Percentiles rank a stretch among this genome's conserved stretches.
phyloP scores from a whole-genome alignment of 1,140 invertebrate species.

The Paraescarpia echinospica region DNA sequence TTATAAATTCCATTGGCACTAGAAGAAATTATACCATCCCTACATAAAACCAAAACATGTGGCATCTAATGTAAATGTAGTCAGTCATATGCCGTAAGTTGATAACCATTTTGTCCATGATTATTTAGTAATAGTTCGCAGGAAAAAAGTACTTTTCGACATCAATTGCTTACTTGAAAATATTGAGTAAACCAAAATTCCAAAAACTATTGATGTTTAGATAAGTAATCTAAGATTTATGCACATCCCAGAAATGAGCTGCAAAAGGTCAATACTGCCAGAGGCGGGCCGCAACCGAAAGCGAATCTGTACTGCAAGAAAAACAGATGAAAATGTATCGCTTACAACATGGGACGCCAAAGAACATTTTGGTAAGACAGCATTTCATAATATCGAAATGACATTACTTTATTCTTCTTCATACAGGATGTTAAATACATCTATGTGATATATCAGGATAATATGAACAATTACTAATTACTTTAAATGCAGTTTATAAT shows the following conservation, averaged over 20 bases:
- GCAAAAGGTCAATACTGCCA: conserved; percentile 36
- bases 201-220: not conserved
- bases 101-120: not conserved
- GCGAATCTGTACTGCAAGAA: conserved; percentile 29
- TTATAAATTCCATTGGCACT: too few relatives aligned
- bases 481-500: too few relatives aligned
- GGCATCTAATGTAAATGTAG: too few relatives aligned
- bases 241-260: conserved; percentile 33
- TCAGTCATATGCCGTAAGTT: not conserved
- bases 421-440: not conserved
- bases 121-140: not conserved
- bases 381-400: not conserved
- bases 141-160: not conserved
- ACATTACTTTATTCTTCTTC: not conserved
- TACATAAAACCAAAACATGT: too few relatives aligned
- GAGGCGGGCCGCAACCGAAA: conserved; percentile 37
- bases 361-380: not conserved
- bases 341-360: not conserved
- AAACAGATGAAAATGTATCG: not conserved
- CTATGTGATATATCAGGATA: conserved; percentile 6
- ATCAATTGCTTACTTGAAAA: not conserved
- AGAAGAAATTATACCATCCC: too few relatives aligned
- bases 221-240: not conserved
- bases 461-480: not conserved
- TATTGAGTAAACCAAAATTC: not conserved